Evolutionary conservation across 23 tunicate species (phyloP), one percentile per base, ranked within the genome.

Genomic region (Clavelina lepadiformis): DNA sequence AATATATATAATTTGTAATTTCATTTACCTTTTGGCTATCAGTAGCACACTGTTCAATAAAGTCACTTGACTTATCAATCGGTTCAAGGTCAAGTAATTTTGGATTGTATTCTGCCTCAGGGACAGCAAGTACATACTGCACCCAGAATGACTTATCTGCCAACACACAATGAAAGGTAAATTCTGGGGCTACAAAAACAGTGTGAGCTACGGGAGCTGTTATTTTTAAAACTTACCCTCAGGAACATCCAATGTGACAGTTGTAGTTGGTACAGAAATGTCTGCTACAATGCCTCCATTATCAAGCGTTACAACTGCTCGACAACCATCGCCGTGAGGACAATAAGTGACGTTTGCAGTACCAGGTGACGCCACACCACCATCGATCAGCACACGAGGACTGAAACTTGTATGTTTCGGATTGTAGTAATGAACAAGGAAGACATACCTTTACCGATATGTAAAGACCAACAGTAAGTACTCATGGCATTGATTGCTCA

Each of bases 281-380:
- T 86, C 95, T 13, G 79, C 25, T 0, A 86, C 68, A 31, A 75
- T 51, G 20, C 46, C 38, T 0, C 86, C 86, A 49, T 65, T 71
- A 25, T 78, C 70, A 22, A 76, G 57, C 34, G 50, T 72, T 3
- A 86, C 75, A 19, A 86, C 95, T 34, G 75, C 85, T 28, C 85
- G 50, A 76, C 95, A 86, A 0, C 95, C 95, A 46, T 86, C 72
- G 45, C 49, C 75, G 46, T 63, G 34, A 24, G 95, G 95, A 72
- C 95, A 86, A 41, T 47, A 72, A 0, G 71, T 78, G 49, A 86
- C 45, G 56, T 86, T 72, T 22, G 75, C 71, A 28, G 73, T 54
- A 11, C 86, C 95, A 0, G 85, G 54, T 6, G 61, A 58, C 2
- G 79, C 36, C 5, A 72, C 57, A 1, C 86, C 81, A 18, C 86